Conservation (phyloP, 2,797 vertebrate species). For the Tenualosa ilisha region DNA sequence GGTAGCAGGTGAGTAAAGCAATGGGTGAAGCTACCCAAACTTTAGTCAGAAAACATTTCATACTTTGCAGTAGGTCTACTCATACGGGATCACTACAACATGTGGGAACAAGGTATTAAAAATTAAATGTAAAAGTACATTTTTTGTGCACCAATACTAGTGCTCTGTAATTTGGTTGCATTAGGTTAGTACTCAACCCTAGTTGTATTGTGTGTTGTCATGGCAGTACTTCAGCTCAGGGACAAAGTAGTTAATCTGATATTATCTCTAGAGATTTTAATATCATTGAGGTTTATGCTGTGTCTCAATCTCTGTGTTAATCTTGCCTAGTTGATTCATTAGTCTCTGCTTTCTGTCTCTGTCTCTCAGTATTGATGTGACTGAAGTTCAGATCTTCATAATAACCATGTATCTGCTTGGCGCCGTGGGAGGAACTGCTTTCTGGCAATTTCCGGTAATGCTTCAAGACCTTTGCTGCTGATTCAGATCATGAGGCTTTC, state of each 20-base stretch:
- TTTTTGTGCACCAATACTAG: no score
- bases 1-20: no score
- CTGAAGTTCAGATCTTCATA: slow-evolving; percentile 92
- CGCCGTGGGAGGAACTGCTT: slow-evolving; percentile 85
- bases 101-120: no score
- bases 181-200: no score
- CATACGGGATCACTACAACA: no score
- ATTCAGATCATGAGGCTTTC: not conserved
- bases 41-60: no score
- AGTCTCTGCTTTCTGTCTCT: slow-evolving; percentile 68
- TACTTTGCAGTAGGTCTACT: no score
- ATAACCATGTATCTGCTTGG: slow-evolving; percentile 87
- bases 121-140: no score
- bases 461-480: slow-evolving; percentile 28
- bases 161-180: no score
- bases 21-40: no score
- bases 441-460: slow-evolving; percentile 88
- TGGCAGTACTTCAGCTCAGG: not conserved
- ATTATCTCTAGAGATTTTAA: not conserved
- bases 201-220: not conserved
- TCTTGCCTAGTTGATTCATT: slow-evolving; percentile 24
- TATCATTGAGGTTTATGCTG: not conserved
- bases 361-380: slow-evolving; percentile 89
- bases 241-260: not conserved
- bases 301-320: not conserved